A percentile compares a stretch with the other conserved stretches of the same genome.
phyloP scores from a whole-genome alignment of 2,888 invertebrate genomes.

The Endomychus coccineus region DNA sequence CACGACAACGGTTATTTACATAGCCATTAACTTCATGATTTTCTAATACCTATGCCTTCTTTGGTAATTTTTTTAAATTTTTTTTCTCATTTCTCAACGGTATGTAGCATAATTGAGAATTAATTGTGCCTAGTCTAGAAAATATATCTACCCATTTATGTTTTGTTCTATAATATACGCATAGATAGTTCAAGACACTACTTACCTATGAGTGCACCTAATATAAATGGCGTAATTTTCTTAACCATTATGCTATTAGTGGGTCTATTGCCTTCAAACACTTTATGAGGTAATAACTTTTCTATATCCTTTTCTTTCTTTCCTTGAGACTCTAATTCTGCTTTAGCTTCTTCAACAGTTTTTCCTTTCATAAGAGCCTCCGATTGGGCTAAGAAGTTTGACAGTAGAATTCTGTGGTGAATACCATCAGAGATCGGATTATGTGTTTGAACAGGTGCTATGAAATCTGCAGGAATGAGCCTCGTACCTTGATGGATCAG shows the following conservation, averaged over 20 bases:
- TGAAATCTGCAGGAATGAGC: constrained; percentile 93
- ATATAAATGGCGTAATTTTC: constrained; percentile 84
- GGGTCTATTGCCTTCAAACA: constrained; percentile 94
- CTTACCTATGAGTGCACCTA: constrained; percentile 88
- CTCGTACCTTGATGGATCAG: constrained; percentile 88
- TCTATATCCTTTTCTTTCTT: constrained; percentile 64
- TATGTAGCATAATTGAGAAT: too few species aligned
- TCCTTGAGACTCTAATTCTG: constrained; percentile 74
- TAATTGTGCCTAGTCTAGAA: too few species aligned
- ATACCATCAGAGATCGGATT: constrained; percentile 73
- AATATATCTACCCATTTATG: too few species aligned
- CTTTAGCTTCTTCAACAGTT: constrained; percentile 54
- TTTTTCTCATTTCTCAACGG: too few species aligned
- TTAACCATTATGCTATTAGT: constrained; percentile 94
- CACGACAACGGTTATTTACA: too few species aligned
- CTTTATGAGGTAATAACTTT: constrained; percentile 88
- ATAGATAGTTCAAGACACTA: too few species aligned
- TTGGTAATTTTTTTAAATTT: too few species aligned
- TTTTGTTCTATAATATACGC: too few species aligned
- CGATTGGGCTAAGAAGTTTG: constrained; percentile 98
- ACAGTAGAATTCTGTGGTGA: constrained; percentile 90
- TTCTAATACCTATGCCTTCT: too few species aligned
- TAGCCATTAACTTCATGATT: too few species aligned
- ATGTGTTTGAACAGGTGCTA: constrained; percentile 86
- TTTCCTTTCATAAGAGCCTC: constrained; percentile 87